Percentiles rank a stretch among this genome's conserved stretches.
Conservation (phyloP, 2,888 invertebrate species). For the Syritta pipiens region DNA sequence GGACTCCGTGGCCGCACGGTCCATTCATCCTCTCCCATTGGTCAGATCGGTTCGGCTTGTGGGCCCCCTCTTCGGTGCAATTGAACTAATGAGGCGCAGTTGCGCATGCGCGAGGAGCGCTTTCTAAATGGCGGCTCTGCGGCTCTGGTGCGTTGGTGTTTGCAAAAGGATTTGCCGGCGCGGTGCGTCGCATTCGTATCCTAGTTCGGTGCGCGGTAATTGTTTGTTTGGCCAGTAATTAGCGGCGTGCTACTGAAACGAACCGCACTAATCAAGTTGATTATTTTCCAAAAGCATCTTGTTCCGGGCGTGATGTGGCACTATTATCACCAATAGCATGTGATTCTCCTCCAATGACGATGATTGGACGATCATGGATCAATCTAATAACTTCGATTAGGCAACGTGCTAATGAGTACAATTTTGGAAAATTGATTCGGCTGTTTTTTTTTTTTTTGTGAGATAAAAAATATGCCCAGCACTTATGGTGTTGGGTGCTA, state of each 20-base stretch:
- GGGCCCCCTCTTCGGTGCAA: conserved; percentile 26
- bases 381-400: conserved; percentile 40
- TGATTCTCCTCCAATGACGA: conserved; percentile 34
- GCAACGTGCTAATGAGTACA: conserved; percentile 33
- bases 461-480: conserved; percentile 14
- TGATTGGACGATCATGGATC: conserved; percentile 45
- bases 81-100: conserved; percentile 61
- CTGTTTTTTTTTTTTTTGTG: too few species aligned
- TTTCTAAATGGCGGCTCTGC: conserved; percentile 56
- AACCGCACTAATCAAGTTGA: conserved; percentile 39
- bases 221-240: conserved; percentile 34
- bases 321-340: conserved; percentile 49
- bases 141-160: neutral
- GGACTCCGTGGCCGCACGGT: conserved; percentile 17
- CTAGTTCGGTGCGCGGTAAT: conserved; percentile 29
- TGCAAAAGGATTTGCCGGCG: conserved; percentile 21
- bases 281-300: conserved; percentile 36
- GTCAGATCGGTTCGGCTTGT: conserved; percentile 9
- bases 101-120: conserved; percentile 1
- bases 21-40: conserved; percentile 55
- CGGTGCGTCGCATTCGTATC: neutral
- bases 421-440: conserved; percentile 37
- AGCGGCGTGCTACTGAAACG: conserved; percentile 35
- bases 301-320: conserved; percentile 29
- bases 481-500: conserved; percentile 25